These are phyloP conservation scores for Hyppa rectilinea DNA, from an alignment of 2,888 invertebrate genomes.

Conservation along the genomic window DNA sequence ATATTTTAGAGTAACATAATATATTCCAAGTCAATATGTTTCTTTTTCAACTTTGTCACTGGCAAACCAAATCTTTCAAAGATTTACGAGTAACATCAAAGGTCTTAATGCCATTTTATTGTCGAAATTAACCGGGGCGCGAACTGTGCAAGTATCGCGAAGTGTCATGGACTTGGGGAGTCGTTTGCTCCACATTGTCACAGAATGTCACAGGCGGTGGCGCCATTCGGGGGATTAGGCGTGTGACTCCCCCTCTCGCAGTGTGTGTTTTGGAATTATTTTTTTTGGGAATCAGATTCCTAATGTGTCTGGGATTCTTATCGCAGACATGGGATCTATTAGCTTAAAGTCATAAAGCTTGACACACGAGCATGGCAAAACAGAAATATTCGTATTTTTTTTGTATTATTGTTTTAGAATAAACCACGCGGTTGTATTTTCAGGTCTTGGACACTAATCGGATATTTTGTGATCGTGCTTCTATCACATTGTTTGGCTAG, in stretches of 20 bases:
- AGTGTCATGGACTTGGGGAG: constrained; percentile 71
- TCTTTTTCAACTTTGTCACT: constrained; percentile 10
- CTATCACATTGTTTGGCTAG: constrained; percentile 25
- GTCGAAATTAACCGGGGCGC: constrained; percentile 63
- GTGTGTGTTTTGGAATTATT: constrained; percentile 55
- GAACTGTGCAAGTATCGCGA: constrained; percentile 49
- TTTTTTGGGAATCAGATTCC: constrained; percentile 53
- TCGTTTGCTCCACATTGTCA: constrained; percentile 78
- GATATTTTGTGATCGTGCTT: constrained; percentile 13
- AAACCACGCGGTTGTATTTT: constrained; percentile 11
- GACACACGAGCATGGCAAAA: constrained; percentile 9
- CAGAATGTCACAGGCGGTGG: constrained; percentile 74
- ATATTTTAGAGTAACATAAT: not conserved
- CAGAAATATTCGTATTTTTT: constrained; percentile 6
- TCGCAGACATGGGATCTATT: constrained; percentile 44
- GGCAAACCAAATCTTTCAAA: not conserved
- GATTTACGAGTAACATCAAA: constrained; percentile 1
- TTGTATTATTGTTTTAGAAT: constrained; percentile 19
- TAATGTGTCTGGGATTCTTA: constrained; percentile 55
- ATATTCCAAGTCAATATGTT: constrained; percentile 4
- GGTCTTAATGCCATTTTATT: constrained; percentile 57
- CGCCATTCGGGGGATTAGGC: constrained; percentile 72
- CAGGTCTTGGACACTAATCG: constrained; percentile 3
- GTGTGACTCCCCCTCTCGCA: constrained; percentile 46
- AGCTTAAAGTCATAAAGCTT: constrained; percentile 47